Base-by-base conservation (phyloP, 2,797 vertebrate species). In the Lithobates sylvaticus region DNA sequence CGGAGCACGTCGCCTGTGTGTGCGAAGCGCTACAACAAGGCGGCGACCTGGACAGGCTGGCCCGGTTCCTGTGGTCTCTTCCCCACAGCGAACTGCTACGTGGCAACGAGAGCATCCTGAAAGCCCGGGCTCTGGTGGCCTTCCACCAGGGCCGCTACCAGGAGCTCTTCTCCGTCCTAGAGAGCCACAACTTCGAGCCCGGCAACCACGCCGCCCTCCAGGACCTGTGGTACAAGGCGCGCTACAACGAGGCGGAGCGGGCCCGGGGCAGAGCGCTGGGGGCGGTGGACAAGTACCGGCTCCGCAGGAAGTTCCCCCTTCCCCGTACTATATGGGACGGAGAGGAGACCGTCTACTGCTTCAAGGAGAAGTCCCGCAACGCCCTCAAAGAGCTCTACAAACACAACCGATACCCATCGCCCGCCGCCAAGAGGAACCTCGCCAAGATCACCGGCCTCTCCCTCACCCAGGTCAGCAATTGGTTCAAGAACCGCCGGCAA, bases 261-360 rank as follows among this genome's bases (percentile, higher is more conserved):
- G 97, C 97, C 91, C 96, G 98, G 89, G 98, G 98, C 84, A 97
- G 98, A 94, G 96, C 98, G 82, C 92, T 99, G 93, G 98, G 98
- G 89, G 98, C 98, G 36, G 98, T 99, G 95, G 98, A 99, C 95
- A 99, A 99, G 95, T 99, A 99, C 94, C 94, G 98, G 90, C 95
- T 99, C 89, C 94, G 98, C 92, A 97, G 98, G 94, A 99, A 99
- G 93, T 99, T 97, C 91, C 98, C 97, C 81, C 94, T 99, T 89
- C 98, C 98, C 88, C 95, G 98, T 93, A 99, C 98, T 91, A 99
- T 99, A 93, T 99, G 98, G 98, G 98, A 99, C 96, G 98, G 98
- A 84, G 98, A 99, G 94, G 98, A 99, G 96, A 99, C 97, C 44
- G 98, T 99, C 75, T 99, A 99, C 93, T 99, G 98, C 94, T 99